These are phyloP conservation scores for Tolypeutes matacus DNA, from an alignment of 2,797 vertebrate species.

Conservation along the genomic window DNA sequence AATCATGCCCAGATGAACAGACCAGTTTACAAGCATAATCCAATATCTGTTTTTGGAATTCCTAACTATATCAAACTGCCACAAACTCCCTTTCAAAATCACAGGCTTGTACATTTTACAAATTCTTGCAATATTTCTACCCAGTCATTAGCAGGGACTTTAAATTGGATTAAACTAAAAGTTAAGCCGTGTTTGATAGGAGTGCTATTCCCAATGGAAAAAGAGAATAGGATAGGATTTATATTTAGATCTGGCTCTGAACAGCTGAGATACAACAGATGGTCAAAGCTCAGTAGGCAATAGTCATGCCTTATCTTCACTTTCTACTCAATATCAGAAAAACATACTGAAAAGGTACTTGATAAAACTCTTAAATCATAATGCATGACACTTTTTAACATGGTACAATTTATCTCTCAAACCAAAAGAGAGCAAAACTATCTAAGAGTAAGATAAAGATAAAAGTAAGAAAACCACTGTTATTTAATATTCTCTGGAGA, in stretches of 20 bases:
- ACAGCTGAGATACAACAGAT: constrained; percentile 22
- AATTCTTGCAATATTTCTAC: background rate
- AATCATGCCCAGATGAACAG: too few relatives aligned
- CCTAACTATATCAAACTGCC: too few relatives aligned
- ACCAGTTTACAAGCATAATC: too few relatives aligned
- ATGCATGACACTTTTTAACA: background rate
- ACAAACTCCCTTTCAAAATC: background rate
- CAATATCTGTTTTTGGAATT: too few relatives aligned
- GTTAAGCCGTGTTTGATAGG: background rate
- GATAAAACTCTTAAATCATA: constrained; percentile 17
- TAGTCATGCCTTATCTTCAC: background rate
- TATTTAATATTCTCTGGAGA: constrained; percentile 18
- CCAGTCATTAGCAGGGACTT: background rate
- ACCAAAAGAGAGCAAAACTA: background rate
- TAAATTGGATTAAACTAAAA: background rate
- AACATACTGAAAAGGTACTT: background rate
- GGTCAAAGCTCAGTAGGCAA: background rate
- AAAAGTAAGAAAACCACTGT: background rate
- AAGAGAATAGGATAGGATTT: background rate
- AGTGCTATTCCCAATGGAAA: background rate
- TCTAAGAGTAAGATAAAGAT: background rate
- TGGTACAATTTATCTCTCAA: background rate
- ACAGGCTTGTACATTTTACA: background rate
- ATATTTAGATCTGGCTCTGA: background rate
- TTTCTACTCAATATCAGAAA: constrained; percentile 21